Base-by-base conservation (phyloP, 2,888 invertebrate genomes). In the Aphrophora alni region DNA sequence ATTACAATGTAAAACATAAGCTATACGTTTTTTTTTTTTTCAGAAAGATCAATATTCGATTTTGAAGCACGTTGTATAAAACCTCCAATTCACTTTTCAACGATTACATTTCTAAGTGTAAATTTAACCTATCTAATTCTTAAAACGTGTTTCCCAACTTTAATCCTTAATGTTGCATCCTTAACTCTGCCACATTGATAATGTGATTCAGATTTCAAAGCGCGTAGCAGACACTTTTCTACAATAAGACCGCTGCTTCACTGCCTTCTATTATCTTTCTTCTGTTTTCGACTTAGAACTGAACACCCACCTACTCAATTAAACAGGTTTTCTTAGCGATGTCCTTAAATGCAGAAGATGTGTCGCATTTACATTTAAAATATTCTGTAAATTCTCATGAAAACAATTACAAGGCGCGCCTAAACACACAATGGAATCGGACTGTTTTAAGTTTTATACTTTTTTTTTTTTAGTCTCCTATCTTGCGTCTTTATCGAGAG, bases 391-490 rank as follows among this genome's bases (percentile, higher is more conserved):
- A 59, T 59, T 59, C 59, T 21, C n/a, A 8, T 21, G 59, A 8
- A 59, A 59, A 59, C 59, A 59, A 59, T 59, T 59, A 59, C 59
- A n/a, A 59, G 59, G 59, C 59, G 59, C 59, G 21, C 21, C 59
- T 59, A 59, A 59, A 59, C 59, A 59, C 59, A 59, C 59, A 59
- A 59, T 59, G 59, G 59, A 59, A 59, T 59, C 21, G 59, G n/a
- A 59, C 7, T 3, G 4, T 59, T 59, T 59, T 59, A 21, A 4
- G 21, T 21, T 59, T 59, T 21, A 2, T 59, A n/a, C 14, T n/a
- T 4, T 59, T 21, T 59, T 59, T 59, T 59, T 59, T 44, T 14
- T 59, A 3, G 4, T 59, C 21, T 14, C 2, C 59, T 59, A 59
- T 59, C 59, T 59, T 59, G 59, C 59, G 21, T 59, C 59, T 59